Percentiles rank a stretch among this genome's conserved stretches.
phyloP scores from a whole-genome alignment of 2,797 vertebrate genomes.

The Meriones psammophilus region DNA sequence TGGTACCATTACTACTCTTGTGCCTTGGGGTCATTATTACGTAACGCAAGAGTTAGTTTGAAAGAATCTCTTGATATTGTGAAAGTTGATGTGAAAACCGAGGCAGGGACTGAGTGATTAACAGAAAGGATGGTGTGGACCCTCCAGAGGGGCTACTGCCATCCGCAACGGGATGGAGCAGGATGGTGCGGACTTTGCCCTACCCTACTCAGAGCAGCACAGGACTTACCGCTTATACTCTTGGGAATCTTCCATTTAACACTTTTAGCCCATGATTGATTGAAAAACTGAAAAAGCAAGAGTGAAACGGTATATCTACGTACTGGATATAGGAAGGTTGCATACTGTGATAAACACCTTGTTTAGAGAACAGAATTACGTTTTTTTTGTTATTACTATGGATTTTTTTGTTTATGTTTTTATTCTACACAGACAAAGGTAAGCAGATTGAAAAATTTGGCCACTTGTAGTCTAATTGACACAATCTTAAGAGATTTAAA shows the following conservation, averaged over 20 bases:
- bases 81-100: not conserved
- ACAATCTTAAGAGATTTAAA: slow-evolving; percentile 3
- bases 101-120: not conserved
- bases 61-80: not conserved
- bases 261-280: not conserved
- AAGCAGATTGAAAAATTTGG: not conserved
- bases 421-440: not conserved
- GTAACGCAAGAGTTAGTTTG: not conserved
- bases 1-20: not conserved
- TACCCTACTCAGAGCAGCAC: no score
- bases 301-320: not conserved
- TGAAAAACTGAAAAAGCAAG: not conserved
- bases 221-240: not conserved
- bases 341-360: not conserved
- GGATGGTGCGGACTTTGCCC: not conserved
- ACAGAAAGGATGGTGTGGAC: not conserved
- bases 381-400: slow-evolving; percentile 45
- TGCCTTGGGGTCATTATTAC: not conserved
- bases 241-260: not conserved
- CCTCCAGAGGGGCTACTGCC: not conserved
- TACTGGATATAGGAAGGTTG: not conserved
- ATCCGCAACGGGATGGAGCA: no score
- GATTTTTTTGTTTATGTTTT: slow-evolving; percentile 25
- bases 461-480: slow-evolving; percentile 22
- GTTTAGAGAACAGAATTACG: not conserved